phyloP scores from a whole-genome alignment of 2,888 invertebrate species.

The Trissolcus japonicus region DNA sequence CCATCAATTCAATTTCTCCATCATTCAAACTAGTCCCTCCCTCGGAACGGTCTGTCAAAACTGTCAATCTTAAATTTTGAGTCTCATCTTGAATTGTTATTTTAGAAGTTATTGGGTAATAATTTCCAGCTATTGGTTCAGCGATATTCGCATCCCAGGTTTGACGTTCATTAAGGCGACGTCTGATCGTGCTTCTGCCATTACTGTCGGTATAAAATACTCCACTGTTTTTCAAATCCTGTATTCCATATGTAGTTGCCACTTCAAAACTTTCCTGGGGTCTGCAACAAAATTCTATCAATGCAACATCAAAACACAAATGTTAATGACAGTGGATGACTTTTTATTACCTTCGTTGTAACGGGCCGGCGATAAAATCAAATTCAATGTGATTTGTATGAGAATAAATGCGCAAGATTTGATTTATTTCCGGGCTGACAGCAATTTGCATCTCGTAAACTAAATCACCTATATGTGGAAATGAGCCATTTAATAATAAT shows the following conservation, averaged over 20 bases:
- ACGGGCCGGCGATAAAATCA: slow-evolving; percentile 86
- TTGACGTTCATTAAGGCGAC: slow-evolving; percentile 83
- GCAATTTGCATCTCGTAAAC: slow-evolving; percentile 16
- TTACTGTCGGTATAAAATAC: slow-evolving; percentile 79
- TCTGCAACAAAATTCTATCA: not conserved
- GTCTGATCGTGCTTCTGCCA: slow-evolving; percentile 88
- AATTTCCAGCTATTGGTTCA: slow-evolving; percentile 90
- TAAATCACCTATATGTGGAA: slow-evolving; percentile 4
- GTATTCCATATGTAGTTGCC: slow-evolving; percentile 4
- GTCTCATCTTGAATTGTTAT: slow-evolving; percentile 82
- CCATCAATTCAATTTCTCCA: slow-evolving; percentile 89
- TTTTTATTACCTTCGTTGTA: slow-evolving; percentile 74
- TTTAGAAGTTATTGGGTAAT: slow-evolving; percentile 93
- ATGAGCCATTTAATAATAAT: not conserved
- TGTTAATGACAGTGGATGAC: too few species aligned
- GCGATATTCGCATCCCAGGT: slow-evolving; percentile 84
- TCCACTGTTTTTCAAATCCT: slow-evolving; percentile 12
- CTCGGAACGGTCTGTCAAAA: slow-evolving; percentile 64
- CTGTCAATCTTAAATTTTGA: slow-evolving; percentile 79
- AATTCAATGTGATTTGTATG: slow-evolving; percentile 80
- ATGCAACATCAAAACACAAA: too few species aligned
- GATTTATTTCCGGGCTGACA: slow-evolving; percentile 82
- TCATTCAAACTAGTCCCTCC: slow-evolving; percentile 72
- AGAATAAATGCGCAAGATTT: slow-evolving; percentile 82
- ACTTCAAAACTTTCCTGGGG: slow-evolving; percentile 11